phyloP scores from a whole-genome alignment of 53 echinoderm and acorn worm genomes.

The Astropecten irregularis region DNA sequence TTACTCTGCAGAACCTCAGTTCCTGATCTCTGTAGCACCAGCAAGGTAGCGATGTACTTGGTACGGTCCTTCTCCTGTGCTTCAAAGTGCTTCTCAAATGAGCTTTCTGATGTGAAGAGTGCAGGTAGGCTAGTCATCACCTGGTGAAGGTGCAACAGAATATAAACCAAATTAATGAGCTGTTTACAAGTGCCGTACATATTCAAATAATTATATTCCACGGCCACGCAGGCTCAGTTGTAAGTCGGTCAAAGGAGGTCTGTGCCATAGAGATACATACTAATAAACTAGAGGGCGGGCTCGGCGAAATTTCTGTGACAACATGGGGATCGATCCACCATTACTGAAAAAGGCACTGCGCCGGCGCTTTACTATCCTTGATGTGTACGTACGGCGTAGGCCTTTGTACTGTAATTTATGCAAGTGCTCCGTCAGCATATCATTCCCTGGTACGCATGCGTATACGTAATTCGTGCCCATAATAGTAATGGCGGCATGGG shows the following conservation, averaged over 20 bases:
- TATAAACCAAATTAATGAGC: background rate
- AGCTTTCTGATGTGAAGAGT: conserved; percentile 54
- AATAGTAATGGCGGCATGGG: too few relatives aligned
- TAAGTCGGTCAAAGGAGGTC: background rate
- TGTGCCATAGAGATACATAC: too few relatives aligned
- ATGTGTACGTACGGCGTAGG: too few relatives aligned
- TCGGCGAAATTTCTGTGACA: too few relatives aligned
- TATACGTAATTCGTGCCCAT: too few relatives aligned
- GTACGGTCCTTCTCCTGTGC: conserved; percentile 70
- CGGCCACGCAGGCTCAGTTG: background rate
- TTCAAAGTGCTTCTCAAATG: conserved; percentile 73
- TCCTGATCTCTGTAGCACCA: conserved; percentile 67
- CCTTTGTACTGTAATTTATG: too few relatives aligned
- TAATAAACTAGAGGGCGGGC: too few relatives aligned
- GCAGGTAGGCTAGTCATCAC: conserved; percentile 31
- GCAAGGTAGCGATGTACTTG: conserved; percentile 74
- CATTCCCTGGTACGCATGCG: too few relatives aligned
- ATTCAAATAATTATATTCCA: background rate
- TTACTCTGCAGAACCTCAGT: conserved; percentile 75
- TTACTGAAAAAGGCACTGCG: too few relatives aligned
- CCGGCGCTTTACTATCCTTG: too few relatives aligned
- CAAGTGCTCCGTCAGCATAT: too few relatives aligned
- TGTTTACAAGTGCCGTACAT: background rate
- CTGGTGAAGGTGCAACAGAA: background rate
- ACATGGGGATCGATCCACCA: too few relatives aligned